Percentiles rank a stretch among this genome's conserved stretches.
Evolutionary conservation across 2,888 invertebrate genomes (phyloP).

Genomic region (Ochropleura plecta): DNA sequence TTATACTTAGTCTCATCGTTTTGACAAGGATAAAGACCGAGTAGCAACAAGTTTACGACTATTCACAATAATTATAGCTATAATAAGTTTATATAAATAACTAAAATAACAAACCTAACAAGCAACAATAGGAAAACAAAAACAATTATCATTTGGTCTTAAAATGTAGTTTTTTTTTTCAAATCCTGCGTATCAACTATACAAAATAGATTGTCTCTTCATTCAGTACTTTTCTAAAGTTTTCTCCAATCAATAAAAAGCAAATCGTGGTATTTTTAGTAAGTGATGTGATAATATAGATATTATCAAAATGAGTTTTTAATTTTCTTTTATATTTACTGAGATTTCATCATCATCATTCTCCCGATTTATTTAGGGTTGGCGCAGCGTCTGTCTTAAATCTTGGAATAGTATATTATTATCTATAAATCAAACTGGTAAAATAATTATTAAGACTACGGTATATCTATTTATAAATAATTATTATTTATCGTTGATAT

Average conservation of each 20-base stretch:
- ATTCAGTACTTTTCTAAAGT: background rate
- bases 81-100: slow-evolving; percentile 26
- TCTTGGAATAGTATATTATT: background rate
- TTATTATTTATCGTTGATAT: slow-evolving; percentile 3
- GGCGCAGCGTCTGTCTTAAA: background rate
- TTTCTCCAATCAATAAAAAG: background rate
- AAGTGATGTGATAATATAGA: no score
- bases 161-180: slow-evolving; percentile 27
- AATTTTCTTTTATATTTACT: background rate
- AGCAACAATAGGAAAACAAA: slow-evolving; percentile 36
- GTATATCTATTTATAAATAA: slow-evolving; percentile 2
- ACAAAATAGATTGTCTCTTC: background rate
- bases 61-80: slow-evolving; percentile 2
- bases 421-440: background rate
- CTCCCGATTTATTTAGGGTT: background rate
- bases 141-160: slow-evolving; percentile 54
- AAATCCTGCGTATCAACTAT: slow-evolving; percentile 1
- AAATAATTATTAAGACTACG: background rate
- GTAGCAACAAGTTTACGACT: background rate
- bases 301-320: background rate
- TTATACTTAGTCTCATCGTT: slow-evolving; percentile 23
- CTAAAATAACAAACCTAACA: slow-evolving; percentile 35
- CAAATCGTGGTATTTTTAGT: background rate
- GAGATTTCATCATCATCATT: background rate
- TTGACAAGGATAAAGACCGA: slow-evolving; percentile 3